Conservation (phyloP, 1,140 invertebrate species). For the Hycleus cichorii region DNA sequence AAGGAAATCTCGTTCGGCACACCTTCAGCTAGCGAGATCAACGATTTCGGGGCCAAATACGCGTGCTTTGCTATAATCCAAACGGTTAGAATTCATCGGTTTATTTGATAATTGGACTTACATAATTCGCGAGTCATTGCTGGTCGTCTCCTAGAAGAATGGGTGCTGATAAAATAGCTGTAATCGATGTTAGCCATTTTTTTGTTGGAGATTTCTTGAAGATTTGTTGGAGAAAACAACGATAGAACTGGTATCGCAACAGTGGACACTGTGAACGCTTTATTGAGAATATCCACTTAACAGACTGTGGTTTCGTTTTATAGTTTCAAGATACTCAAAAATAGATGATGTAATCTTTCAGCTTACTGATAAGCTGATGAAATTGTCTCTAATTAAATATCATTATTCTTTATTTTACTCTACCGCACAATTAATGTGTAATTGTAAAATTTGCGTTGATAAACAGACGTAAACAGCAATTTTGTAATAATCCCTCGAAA, state of each 20-base stretch:
- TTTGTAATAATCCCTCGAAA: too few species aligned
- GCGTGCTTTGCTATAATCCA: conserved; percentile 52
- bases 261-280: conserved; percentile 2
- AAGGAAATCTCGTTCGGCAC: conserved; percentile 71
- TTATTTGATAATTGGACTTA: conserved; percentile 27
- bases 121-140: conserved; percentile 39
- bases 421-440: too few species aligned
- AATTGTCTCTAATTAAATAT: conserved; percentile 14
- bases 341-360: conserved; percentile 19
- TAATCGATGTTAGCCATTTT: conserved; percentile 31
- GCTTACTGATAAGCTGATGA: conserved; percentile 17
- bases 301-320: conserved; percentile 4
- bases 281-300: conserved; percentile 4
- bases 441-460: too few species aligned
- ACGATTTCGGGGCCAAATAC: conserved; percentile 54
- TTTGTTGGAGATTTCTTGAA: neutral
- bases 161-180: conserved; percentile 34
- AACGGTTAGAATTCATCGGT: neutral
- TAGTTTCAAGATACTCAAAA: neutral
- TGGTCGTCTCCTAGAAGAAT: conserved; percentile 35
- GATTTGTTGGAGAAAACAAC: conserved; percentile 3
- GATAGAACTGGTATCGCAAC: neutral
- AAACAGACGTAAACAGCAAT: too few species aligned
- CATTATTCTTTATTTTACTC: neutral
- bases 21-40: conserved; percentile 68